Evolutionary conservation across 2,888 invertebrate genomes (phyloP), one percentile per base, ranked within the genome.

Genomic region (Mesodorylaimus sp.): DNA sequence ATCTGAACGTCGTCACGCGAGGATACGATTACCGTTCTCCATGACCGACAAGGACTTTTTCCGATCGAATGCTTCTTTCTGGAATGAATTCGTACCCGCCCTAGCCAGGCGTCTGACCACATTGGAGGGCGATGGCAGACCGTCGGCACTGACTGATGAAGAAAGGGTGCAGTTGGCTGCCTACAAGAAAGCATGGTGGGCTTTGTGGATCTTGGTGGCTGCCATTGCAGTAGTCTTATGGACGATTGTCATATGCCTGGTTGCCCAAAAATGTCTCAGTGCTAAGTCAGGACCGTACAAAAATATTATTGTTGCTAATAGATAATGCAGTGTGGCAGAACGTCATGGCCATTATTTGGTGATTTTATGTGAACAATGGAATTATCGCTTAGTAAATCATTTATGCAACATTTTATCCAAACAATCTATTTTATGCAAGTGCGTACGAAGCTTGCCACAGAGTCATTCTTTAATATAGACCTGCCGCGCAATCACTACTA

Each of bases 121-220:
- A 26, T 21, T 19, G 3, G 28, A 27, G 19, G 47, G 32, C 3
- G 57, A 55, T 37, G 47, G 48, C 21, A 51, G 10, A 25, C 44
- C 52, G 21, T 50, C 56, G 10, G 38, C 47, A 21, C 36, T 55
- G 42, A 28, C 50, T 21, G 37, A 21, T 29, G 28, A 45, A 2
- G 50, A 52, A 27, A 28, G 45, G 7, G 36, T 48, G 10, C 53
- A 60, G 54, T 50, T 62, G 19, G 57, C 56, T 16, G 63, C 63
- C 3, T 62, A 62, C 51, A 54, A 58, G 13, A 57, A 63, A 5
- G 60, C 64, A 1, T 64, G 62, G 61, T 59, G 55, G 52, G 65
- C 61, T 1, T 53, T 65, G 5, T 65, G 63, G 65, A 53, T 61
- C 21, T 55, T 65, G 56, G 66, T 59, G 19, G 55, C 57, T 23